Base-by-base conservation (phyloP, 2,888 invertebrate genomes). In the Mimumesa dahlbomi region DNA sequence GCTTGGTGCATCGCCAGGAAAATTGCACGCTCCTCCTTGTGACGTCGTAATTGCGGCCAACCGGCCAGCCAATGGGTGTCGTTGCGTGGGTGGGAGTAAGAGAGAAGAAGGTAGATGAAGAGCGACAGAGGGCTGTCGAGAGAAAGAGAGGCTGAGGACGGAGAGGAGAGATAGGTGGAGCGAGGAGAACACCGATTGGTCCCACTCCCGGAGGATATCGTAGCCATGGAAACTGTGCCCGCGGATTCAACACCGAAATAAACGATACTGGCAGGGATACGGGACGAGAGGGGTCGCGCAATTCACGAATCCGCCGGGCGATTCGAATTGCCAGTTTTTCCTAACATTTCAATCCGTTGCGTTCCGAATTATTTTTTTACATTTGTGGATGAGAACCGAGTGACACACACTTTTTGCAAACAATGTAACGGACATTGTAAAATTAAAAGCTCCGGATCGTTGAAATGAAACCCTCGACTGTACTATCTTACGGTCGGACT, bases 221-320 rank as follows among this genome's bases (percentile, higher is more conserved):
- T 87, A 83, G 82, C 85, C 86, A 86, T 87, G 85, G 86, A 79
- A 82, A 85, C 86, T 73, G 63, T 68, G 64, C 57, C 56, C 36
- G 53, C 46, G 63, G 58, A 59, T 57, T 36, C 53, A 52, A 43
- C 22, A 61, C 54, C 48, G 62, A 73, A 80, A 70, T 82, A 82
- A 76, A 79, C 65, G 73, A 64, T 46, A 69, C 45, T 13, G 57
- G 22, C 43, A 56, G 45, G 45, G 56, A 62, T 40, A 53, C 59
- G 57, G 48, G 53, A 34, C 22, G 64, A 54, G 58, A 52, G 21
- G 7, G 7, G 31, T n/a, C 19, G 14, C n/a, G n/a, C n/a, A n/a
- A n/a, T n/a, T n/a, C n/a, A n/a, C n/a, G n/a, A n/a, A n/a, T n/a
- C n/a, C n/a, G 34, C 34, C n/a, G 11, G 11, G 34, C 3, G 34